Evolutionary conservation across 92 coral and sea anemone species (phyloP), one percentile per base, ranked within the genome.

Genomic region (Parazoanthus darwini): DNA sequence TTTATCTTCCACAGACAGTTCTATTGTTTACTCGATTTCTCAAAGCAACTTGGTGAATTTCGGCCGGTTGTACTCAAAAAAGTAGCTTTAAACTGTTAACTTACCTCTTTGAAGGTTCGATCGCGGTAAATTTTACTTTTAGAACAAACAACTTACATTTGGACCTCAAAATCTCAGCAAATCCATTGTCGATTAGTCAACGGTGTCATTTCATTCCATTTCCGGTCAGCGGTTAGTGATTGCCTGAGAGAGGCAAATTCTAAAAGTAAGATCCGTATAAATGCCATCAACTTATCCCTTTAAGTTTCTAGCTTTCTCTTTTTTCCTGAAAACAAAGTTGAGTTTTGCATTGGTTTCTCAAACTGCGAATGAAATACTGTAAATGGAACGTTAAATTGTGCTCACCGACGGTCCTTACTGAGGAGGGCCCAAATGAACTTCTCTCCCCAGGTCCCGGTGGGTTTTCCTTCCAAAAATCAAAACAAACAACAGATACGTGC

Each of bases 151-250:
- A 76, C 5, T n/a, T 11, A 20, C 0, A 39, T 1, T 8, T 9
- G 16, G 0, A 3, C 25, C 8, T 1, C 8, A 1, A 0, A 0
- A 63, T 10, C 1, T 1, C 11, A 11, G 51, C 9, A 48, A 7
- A 16, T 15, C 11, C 39, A 8, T 22, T 35, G 39, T 39, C 42
- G 42, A 39, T 39, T 4, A 39, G 42, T 39, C 42, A 39, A 39
- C 42, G 42, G 42, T 2, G 36, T 29, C 33, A 35, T 5, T 83
- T n/a, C 14, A 44, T n/a, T 25, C 18, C 15, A 7, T 50, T 84
- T 46, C 87, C 87, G 79, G 87, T 84, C 87, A 84, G 87, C 68
- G 87, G 79, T 44, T 63, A 63, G 70, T 22, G 70, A 23, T 63
- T 22, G 3, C 79, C 6, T 33, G 26, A 18, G 13, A 25, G 37